phyloP scores from a whole-genome alignment of 1,140 invertebrate species.

The Camponotus vicinus region DNA sequence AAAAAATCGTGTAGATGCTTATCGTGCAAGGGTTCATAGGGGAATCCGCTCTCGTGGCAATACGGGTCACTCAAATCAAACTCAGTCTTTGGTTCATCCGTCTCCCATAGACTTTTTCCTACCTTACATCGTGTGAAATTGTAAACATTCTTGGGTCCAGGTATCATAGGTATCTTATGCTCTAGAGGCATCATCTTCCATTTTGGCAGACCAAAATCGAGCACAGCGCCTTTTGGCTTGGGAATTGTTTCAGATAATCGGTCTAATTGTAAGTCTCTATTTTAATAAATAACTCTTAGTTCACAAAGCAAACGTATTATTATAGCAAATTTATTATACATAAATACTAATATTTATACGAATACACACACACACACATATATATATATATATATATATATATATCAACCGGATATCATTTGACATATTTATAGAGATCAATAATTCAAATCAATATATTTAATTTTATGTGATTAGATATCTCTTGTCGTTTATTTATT shows the following conservation, averaged over 20 bases:
- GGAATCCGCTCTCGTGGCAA: slow-evolving; percentile 73
- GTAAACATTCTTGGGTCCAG: slow-evolving; percentile 75
- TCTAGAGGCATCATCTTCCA: slow-evolving; percentile 82
- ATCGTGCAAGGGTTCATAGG: slow-evolving; percentile 83
- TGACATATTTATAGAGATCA: background rate
- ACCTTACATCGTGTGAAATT: slow-evolving; percentile 80
- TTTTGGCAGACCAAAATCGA: slow-evolving; percentile 80
- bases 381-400: background rate
- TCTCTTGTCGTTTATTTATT: background rate
- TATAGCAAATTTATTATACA: background rate
- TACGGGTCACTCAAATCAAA: slow-evolving; percentile 81
- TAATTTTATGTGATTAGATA: background rate
- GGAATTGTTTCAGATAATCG: slow-evolving; percentile 76
- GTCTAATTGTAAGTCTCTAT: slow-evolving; percentile 63
- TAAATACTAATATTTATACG: background rate
- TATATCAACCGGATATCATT: background rate
- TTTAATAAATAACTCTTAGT: background rate
- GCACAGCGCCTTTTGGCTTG: slow-evolving; percentile 75
- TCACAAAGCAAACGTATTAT: background rate
- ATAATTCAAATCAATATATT: background rate
- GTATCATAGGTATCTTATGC: slow-evolving; percentile 81
- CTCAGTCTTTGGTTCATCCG: slow-evolving; percentile 40
- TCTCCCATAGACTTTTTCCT: slow-evolving; percentile 74
- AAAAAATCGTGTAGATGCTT: slow-evolving; percentile 80
- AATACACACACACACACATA: background rate